A percentile compares a stretch with the other conserved stretches of the same genome.
phyloP scores from a whole-genome alignment of 2,113 vertebrate species.

The Psittacara wagleri region DNA sequence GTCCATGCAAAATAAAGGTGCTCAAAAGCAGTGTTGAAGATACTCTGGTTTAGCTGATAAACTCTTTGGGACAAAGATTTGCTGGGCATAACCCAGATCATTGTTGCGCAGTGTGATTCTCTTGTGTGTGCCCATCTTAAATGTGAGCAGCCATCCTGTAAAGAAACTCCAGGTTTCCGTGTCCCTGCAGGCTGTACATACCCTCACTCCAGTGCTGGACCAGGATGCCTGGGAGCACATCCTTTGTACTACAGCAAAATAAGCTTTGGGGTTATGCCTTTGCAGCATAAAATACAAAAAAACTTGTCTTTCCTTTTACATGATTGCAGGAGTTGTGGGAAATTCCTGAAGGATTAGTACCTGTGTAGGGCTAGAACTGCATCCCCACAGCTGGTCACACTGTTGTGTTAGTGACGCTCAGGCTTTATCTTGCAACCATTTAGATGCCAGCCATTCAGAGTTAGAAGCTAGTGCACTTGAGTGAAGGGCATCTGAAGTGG shows the following conservation, averaged over 20 bases:
- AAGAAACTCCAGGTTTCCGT: neutral
- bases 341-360: neutral
- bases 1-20: fast-evolving
- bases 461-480: neutral
- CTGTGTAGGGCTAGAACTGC: neutral
- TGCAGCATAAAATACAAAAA: neutral
- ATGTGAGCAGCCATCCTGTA: neutral
- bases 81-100: neutral
- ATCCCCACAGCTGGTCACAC: neutral
- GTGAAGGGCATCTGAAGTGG: neutral
- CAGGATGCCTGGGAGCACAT: neutral
- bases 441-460: neutral
- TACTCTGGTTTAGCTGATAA: neutral
- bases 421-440: neutral
- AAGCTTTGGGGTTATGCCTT: neutral
- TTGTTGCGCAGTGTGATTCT: neutral
- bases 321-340: neutral
- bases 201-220: neutral
- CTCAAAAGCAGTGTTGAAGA: neutral
- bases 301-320: neutral
- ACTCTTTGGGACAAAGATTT: neutral
- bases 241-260: neutral
- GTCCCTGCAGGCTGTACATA: neutral
- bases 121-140: neutral
- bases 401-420: neutral